Base-by-base conservation (phyloP, 1,140 invertebrate genomes). In the Octopus sinensis region DNA sequence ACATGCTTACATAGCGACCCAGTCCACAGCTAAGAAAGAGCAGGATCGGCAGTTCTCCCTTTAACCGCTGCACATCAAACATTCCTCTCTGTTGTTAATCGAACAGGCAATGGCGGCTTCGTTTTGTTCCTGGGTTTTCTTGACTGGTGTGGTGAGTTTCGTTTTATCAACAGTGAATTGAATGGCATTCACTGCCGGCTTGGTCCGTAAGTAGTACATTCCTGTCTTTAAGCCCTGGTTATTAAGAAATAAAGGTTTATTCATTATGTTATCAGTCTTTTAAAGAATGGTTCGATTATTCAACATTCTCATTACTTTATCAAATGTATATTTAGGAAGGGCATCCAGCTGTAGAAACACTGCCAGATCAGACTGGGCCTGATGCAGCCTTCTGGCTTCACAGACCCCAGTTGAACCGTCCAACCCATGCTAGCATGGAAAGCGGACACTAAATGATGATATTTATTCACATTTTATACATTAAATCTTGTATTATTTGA, bases 161-260 rank as follows among this genome's bases (percentile, higher is more conserved):
- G 93, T 92, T 88, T 99, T 99, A 90, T 99, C 97, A 0, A 99
- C 96, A 13, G 98, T 99, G 89, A 99, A 99, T 89, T 99, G 96
- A 86, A 99, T 96, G 7, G 98, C 96, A 89, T 97, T 95, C 4
- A 96, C 97, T 6, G 98, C 97, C 9, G 98, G 96, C 87, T 98
- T 99, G 0, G 97, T 99, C 53, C 98, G 93, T 81, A 99, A 92
- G 90, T 99, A 99, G 91, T 99, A 99, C 97, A 99, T 99, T 62
- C 98, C 98, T 53, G 98, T 99, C 92, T 99, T 99, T 13, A 99
- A 92, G 7, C 98, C 95, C 94, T 95, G 84, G 12, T 84, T 80
- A 82, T 76, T 81, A 79, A 86, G 73, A 30, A 51, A 76, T 43
- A 43, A 43, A 43, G 30, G 30, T 43, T 43, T 23, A 23, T 23